Percentiles rank a stretch among this genome's conserved stretches.
These are phyloP conservation scores for Subacronicta megacephala DNA, from an alignment of 2,888 invertebrate species.

Conservation along the genomic window DNA sequence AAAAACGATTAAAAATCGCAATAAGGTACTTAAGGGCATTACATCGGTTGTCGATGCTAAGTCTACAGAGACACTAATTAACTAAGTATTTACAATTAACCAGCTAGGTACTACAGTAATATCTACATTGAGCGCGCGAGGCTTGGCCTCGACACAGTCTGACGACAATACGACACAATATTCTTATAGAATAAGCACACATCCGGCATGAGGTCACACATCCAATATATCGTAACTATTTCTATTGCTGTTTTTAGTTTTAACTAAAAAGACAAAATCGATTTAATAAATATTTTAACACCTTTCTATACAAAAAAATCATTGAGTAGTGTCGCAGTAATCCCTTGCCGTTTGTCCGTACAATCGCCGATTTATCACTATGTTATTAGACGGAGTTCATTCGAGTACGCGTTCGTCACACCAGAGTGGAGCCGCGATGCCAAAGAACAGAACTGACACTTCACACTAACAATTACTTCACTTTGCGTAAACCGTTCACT, in stretches of 20 bases:
- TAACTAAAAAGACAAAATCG: too few species aligned
- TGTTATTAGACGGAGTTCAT: constrained; percentile 2
- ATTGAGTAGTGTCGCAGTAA: background rate
- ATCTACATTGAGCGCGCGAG: constrained; percentile 2
- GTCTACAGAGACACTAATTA: constrained; percentile 20
- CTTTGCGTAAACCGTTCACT: background rate
- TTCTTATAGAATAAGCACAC: constrained; percentile 17
- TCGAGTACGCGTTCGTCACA: background rate
- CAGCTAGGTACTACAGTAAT: constrained; percentile 1
- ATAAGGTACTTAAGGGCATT: constrained; percentile 18
- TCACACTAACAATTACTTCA: background rate
- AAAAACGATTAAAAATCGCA: constrained; percentile 4
- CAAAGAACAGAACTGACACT: background rate
- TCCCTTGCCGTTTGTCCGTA: background rate
- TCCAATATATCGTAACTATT: background rate
- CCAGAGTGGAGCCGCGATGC: background rate
- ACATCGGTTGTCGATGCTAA: constrained; percentile 2
- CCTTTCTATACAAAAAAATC: too few species aligned
- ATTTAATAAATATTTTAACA: too few species aligned
- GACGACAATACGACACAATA: background rate
- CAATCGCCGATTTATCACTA: background rate
- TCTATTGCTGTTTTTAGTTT: background rate
- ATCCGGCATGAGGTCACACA: constrained; percentile 1
- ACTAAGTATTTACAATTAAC: constrained; percentile 6
- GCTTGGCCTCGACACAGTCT: constrained; percentile 13